Evolutionary conservation across 2,888 invertebrate genomes (phyloP).

Genomic region (Chironomus riparius): DNA sequence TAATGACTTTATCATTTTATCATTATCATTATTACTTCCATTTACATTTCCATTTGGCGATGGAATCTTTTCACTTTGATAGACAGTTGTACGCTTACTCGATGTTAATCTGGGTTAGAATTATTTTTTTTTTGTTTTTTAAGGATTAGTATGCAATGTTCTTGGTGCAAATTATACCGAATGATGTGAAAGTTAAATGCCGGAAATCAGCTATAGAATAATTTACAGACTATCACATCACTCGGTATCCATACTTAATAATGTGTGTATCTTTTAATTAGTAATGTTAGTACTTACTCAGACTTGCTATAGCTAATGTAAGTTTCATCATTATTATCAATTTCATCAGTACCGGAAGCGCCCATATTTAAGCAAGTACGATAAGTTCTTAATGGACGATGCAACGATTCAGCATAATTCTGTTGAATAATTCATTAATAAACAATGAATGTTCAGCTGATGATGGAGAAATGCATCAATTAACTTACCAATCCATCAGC

Average conservation of each 20-base stretch:
- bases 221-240: too few relatives aligned
- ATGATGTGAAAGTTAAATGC: too few relatives aligned
- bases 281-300: constrained; percentile 37
- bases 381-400: constrained; percentile 43
- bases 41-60: constrained; percentile 41
- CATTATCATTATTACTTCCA: neutral
- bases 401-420: constrained; percentile 44
- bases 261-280: neutral
- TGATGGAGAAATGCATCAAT: neutral
- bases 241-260: neutral
- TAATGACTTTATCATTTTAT: constrained; percentile 48
- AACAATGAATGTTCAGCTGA: neutral
- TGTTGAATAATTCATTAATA: constrained; percentile 29
- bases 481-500: constrained; percentile 43
- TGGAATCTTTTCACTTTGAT: constrained; percentile 41
- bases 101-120: constrained; percentile 15
- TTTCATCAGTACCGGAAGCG: constrained; percentile 35
- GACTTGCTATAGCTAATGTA: constrained; percentile 42
- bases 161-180: constrained; percentile 29
- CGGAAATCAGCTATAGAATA: too few relatives aligned
- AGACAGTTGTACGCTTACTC: constrained; percentile 12
- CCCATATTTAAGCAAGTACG: constrained; percentile 39
- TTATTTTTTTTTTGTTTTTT: too few relatives aligned
- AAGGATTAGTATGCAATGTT: constrained; percentile 29
- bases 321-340: constrained; percentile 38